A percentile compares a stretch with the other conserved stretches of the same genome.
Conservation (phyloP, 2,113 vertebrate species). For the Anoplopoma fimbria region DNA sequence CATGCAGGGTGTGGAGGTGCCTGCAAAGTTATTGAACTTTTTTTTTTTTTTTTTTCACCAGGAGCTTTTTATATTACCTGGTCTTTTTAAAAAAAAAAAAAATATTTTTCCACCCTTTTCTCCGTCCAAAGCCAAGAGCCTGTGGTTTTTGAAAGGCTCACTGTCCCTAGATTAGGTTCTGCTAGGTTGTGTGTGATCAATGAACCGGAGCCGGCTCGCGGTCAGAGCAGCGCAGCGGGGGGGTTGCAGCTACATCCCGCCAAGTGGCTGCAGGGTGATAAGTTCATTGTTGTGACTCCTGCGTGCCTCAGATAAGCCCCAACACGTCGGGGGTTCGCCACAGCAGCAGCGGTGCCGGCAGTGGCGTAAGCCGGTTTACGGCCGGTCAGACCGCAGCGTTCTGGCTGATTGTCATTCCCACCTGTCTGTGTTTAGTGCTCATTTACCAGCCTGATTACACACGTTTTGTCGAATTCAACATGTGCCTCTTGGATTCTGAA, state of each 20-base stretch:
- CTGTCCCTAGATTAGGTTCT: slow-evolving; percentile 76
- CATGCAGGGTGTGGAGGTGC: slow-evolving; percentile 71
- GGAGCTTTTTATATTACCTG: slow-evolving; percentile 70
- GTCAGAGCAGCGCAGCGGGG: slow-evolving; percentile 49
- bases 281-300: slow-evolving; percentile 79
- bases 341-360: too few relatives aligned
- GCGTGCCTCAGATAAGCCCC: slow-evolving; percentile 76
- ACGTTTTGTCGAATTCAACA: slow-evolving; percentile 35
- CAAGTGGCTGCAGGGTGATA: slow-evolving; percentile 73
- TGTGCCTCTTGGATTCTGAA: slow-evolving; percentile 10
- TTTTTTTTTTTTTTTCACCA: slow-evolving; percentile 41
- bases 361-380: slow-evolving; percentile 54
- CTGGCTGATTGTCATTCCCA: slow-evolving; percentile 61
- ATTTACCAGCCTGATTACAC: slow-evolving; percentile 67
- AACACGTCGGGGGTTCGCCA: slow-evolving; percentile 43
- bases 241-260: slow-evolving; percentile 68
- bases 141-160: slow-evolving; percentile 66
- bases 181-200: slow-evolving; percentile 69
- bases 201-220: slow-evolving; percentile 60
- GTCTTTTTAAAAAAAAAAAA: too few relatives aligned
- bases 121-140: slow-evolving; percentile 39
- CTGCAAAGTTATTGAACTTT: slow-evolving; percentile 74
- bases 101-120: slow-evolving; percentile 20
- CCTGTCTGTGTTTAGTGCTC: slow-evolving; percentile 66
- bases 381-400: slow-evolving; percentile 41